Conservation (phyloP, 2,113 vertebrate genomes). For the Leptosomus discolor region DNA sequence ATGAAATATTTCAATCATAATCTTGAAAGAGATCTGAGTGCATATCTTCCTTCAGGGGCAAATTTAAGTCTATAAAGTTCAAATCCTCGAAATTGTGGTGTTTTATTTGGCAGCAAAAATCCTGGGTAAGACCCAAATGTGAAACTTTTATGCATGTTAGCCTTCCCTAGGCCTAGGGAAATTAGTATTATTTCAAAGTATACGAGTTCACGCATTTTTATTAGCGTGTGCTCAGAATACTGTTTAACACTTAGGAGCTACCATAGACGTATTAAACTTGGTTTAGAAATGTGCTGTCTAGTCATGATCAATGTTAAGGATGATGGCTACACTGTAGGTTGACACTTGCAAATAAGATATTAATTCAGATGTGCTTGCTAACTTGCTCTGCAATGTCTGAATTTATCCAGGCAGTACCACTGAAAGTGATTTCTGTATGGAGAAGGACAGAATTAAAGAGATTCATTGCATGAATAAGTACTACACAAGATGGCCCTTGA, state of each 20-base stretch:
- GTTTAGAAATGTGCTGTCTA: not conserved
- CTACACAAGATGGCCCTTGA: not conserved
- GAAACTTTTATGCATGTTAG: not conserved
- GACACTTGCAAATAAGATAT: conserved; percentile 20
- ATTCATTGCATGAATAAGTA: not conserved
- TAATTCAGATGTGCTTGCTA: conserved; percentile 11
- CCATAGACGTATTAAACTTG: not conserved
- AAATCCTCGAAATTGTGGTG: not conserved
- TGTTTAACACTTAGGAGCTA: conserved; percentile 3
- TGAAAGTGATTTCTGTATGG: not conserved
- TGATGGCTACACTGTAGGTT: not conserved
- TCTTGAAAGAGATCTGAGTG: not conserved
- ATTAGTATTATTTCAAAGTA: not conserved
- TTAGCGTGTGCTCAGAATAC: conserved; percentile 13
- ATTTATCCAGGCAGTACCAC: not conserved
- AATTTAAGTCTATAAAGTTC: not conserved
- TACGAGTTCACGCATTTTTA: not conserved
- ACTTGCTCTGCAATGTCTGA: not conserved
- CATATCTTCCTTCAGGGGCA: not conserved
- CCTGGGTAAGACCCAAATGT: not conserved
- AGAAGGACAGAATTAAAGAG: not conserved
- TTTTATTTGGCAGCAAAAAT: not conserved
- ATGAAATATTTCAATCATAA: not conserved
- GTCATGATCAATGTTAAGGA: not conserved
- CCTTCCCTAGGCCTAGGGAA: not conserved